A percentile compares a stretch with the other conserved stretches of the same genome.
Evolutionary conservation across 2,888 invertebrate genomes (phyloP).

Genomic region (Drosophila siamana): DNA sequence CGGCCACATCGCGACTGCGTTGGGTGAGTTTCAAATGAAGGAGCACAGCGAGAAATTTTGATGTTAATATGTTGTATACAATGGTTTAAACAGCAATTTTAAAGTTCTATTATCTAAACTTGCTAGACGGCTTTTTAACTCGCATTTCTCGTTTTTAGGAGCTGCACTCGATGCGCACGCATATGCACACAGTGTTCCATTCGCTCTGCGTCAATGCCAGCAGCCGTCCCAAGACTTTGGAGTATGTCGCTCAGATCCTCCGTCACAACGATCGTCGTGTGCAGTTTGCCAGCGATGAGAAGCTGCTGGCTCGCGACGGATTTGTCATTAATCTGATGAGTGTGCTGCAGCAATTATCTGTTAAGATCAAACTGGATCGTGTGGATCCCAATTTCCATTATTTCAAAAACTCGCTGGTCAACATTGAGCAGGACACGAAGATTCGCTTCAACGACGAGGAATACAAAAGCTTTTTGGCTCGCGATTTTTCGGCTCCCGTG

Average conservation of each 20-base stretch:
- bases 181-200: conserved; percentile 93
- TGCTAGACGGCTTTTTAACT: conserved; percentile 3
- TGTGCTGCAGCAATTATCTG: conserved; percentile 94
- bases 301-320: conserved; percentile 95
- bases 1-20: conserved; percentile 77
- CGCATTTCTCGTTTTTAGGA: conserved; percentile 86
- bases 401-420: conserved; percentile 91
- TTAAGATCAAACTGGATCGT: conserved; percentile 95
- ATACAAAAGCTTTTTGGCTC: conserved; percentile 86
- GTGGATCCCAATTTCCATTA: conserved; percentile 96
- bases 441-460: conserved; percentile 93
- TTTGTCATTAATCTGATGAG: conserved; percentile 97
- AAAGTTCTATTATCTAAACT: too few relatives aligned
- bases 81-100: too few relatives aligned
- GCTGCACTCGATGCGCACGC: conserved; percentile 91
- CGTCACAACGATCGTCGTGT: conserved; percentile 94
- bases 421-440: conserved; percentile 92
- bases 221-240: conserved; percentile 92
- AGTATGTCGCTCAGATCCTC: conserved; percentile 92
- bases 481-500: conserved; percentile 60
- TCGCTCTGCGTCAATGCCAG: conserved; percentile 92
- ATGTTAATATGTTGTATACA: too few relatives aligned
- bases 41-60: too few relatives aligned
- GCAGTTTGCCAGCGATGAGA: conserved; percentile 95
- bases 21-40: conserved; percentile 76